phyloP scores from a whole-genome alignment of 2,113 vertebrate genomes.

The Erythrolamprus reginae region DNA sequence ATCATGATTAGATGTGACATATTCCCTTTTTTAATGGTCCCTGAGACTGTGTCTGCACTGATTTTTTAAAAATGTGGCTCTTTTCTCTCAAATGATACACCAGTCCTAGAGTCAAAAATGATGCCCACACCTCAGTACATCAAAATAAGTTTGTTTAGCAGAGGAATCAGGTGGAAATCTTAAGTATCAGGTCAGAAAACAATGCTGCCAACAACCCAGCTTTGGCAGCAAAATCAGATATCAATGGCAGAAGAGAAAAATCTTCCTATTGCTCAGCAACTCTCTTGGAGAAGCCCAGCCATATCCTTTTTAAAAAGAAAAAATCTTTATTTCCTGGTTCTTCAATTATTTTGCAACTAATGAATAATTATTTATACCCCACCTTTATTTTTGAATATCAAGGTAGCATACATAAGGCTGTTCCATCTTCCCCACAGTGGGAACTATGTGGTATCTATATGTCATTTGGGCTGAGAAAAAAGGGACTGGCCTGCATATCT shows the following conservation, averaged over 20 bases:
- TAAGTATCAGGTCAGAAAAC: background rate
- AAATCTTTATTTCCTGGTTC: background rate
- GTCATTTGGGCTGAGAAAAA: background rate
- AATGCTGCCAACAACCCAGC: background rate
- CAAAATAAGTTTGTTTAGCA: background rate
- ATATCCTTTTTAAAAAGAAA: background rate
- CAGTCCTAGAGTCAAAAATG: background rate
- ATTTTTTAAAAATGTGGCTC: background rate
- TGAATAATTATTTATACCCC: background rate
- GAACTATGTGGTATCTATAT: background rate
- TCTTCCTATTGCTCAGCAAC: background rate
- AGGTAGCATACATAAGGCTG: background rate
- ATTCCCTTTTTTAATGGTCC: background rate
- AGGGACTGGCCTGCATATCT: background rate
- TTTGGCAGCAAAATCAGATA: background rate
- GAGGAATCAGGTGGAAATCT: background rate
- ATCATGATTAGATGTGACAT: background rate
- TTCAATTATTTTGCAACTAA: background rate
- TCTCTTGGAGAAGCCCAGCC: background rate
- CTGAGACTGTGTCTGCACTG: background rate
- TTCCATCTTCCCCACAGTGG: background rate
- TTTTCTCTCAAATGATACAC: background rate
- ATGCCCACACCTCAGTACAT: background rate
- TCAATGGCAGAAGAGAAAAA: background rate
- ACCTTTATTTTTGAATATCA: background rate